These are phyloP conservation scores for Anguilla obscura DNA, from an alignment of 2,797 vertebrate genomes.

Conservation along the genomic window DNA sequence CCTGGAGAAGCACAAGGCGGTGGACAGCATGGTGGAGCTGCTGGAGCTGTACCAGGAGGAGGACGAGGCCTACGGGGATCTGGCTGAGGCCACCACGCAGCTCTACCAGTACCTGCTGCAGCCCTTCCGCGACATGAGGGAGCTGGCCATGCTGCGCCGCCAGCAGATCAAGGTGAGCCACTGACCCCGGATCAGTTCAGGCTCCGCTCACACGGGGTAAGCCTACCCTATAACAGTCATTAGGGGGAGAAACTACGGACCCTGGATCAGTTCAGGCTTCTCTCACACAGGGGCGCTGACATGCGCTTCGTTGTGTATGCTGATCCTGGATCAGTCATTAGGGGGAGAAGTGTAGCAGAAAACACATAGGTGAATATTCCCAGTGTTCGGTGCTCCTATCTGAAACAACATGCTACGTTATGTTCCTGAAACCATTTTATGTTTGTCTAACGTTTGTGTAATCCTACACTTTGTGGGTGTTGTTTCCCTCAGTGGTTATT, in stretches of 20 bases:
- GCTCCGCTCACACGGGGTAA: not conserved
- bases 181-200: not conserved
- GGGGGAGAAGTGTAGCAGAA: not conserved
- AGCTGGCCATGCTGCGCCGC: conserved; percentile 90
- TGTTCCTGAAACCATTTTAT: not conserved
- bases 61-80: conserved; percentile 84
- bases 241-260: not conserved
- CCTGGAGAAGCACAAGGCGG: conserved; percentile 87
- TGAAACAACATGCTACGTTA: not conserved
- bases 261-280: not conserved
- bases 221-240: too few species aligned
- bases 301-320: not conserved
- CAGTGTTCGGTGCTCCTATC: not conserved
- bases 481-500: not conserved
- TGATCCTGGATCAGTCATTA: not conserved
- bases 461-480: conserved; percentile 3
- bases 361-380: not conserved
- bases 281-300: not conserved
- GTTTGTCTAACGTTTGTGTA: not conserved
- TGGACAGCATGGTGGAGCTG: conserved; percentile 94
- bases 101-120: conserved; percentile 96
- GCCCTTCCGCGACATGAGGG: conserved; percentile 97
- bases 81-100: conserved; percentile 91
- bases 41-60: conserved; percentile 91
- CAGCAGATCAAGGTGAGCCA: conserved; percentile 94